These are phyloP conservation scores for Aphis craccivora DNA, from an alignment of 1,140 invertebrate genomes.

Conservation along the genomic window DNA sequence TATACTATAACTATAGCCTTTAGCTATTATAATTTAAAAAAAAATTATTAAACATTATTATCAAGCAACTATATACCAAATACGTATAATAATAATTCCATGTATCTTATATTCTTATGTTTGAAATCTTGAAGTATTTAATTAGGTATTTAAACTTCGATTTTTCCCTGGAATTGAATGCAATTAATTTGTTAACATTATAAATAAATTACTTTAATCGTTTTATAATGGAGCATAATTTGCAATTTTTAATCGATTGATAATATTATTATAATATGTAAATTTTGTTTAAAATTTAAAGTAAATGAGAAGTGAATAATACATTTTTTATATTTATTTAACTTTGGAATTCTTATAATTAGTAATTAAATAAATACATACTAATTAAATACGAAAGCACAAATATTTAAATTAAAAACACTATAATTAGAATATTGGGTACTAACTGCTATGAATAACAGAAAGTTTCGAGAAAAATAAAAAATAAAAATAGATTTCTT, in stretches of 20 bases:
- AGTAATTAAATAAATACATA: not conserved
- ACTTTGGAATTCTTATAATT: not conserved
- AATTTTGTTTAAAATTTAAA: not conserved
- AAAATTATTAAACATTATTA: not conserved
- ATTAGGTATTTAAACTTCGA: no score
- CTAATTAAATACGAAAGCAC: not conserved
- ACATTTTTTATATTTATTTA: not conserved
- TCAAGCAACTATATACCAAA: not conserved
- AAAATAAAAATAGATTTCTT: slow-evolving; percentile 18
- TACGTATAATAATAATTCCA: no score
- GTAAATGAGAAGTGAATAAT: not conserved
- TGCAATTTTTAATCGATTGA: not conserved
- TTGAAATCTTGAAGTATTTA: not conserved
- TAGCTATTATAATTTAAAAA: not conserved
- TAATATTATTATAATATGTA: not conserved
- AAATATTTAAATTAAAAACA: not conserved
- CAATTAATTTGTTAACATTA: not conserved
- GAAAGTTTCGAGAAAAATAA: not conserved
- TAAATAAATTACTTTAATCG: no score
- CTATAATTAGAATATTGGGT: not conserved
- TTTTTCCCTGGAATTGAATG: not conserved
- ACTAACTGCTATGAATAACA: not conserved
- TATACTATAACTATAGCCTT: not conserved
- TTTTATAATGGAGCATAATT: no score
- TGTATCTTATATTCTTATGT: no score